Conservation (phyloP, 2,797 vertebrate species). For the Onychomys leucogaster region DNA sequence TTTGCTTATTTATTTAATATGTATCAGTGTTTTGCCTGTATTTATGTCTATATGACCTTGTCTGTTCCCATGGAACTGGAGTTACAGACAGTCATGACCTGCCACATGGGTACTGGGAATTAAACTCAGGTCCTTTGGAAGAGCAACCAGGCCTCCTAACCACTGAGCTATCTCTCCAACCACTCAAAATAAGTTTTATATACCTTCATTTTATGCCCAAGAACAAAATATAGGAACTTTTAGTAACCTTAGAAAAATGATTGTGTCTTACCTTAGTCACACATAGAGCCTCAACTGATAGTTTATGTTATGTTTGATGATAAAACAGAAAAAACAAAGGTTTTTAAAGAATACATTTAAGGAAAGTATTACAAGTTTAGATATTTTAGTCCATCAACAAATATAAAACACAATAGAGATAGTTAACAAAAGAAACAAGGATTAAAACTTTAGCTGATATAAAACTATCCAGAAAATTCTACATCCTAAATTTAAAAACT, state of each 20-base stretch:
- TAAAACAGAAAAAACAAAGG: neutral
- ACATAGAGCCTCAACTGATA: neutral
- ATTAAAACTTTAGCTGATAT: neutral
- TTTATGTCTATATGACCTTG: neutral
- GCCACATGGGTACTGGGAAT: neutral
- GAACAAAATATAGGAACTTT: neutral
- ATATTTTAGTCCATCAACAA: neutral
- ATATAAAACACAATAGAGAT: neutral
- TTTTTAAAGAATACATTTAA: neutral
- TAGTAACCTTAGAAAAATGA: neutral
- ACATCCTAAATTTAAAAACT: neutral
- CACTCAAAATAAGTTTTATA: neutral
- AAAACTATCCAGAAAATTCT: neutral
- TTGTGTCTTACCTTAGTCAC: neutral
- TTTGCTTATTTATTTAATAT: neutral
- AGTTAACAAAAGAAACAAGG: neutral
- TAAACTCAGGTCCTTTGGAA: neutral
- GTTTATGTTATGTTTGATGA: neutral
- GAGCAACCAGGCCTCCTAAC: neutral
- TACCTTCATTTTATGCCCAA: neutral
- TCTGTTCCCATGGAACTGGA: neutral
- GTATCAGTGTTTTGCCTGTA: neutral
- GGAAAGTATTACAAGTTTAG: neutral
- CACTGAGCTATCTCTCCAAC: neutral
- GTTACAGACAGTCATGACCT: neutral